phyloP scores from a whole-genome alignment of 2,113 vertebrate species.

The Poecile atricapillus region DNA sequence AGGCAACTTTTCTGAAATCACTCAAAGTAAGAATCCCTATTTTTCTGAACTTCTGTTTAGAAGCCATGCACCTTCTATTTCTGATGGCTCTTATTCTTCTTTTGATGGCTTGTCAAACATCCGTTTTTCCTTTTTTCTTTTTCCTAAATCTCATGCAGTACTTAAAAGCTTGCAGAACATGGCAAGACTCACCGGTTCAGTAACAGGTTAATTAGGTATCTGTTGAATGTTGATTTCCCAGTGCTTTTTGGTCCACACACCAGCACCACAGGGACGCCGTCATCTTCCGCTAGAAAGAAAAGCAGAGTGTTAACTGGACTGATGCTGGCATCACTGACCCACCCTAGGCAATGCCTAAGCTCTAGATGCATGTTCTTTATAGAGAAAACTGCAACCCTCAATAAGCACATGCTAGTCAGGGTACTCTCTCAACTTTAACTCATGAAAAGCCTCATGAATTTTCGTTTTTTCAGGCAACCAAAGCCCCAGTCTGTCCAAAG shows the following conservation, averaged over 20 bases:
- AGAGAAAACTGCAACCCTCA: accelerated
- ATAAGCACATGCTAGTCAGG: accelerated
- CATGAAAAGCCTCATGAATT: accelerated
- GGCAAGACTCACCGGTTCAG: conserved; percentile 82
- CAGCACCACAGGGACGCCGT: conserved; percentile 84
- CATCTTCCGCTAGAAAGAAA: conserved; percentile 78
- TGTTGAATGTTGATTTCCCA: conserved; percentile 91
- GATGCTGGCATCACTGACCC: not conserved
- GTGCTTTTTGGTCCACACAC: conserved; percentile 86
- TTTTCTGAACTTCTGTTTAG: not conserved
- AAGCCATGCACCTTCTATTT: not conserved
- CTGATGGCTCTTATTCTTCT: not conserved
- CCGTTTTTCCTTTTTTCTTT: not conserved
- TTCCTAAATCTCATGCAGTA: not conserved
- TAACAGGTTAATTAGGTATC: conserved; percentile 87
- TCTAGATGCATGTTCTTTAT: accelerated
- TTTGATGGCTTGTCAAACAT: not conserved
- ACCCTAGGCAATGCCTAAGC: accelerated
- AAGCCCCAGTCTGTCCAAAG: accelerated
- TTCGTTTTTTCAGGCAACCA: accelerated
- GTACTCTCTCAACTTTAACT: accelerated
- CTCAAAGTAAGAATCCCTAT: no score
- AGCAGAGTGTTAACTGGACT: not conserved
- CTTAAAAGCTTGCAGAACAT: accelerated
- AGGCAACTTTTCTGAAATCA: not conserved